Conservation (phyloP, 2,888 invertebrate species). For the Nomada ruficornis region DNA sequence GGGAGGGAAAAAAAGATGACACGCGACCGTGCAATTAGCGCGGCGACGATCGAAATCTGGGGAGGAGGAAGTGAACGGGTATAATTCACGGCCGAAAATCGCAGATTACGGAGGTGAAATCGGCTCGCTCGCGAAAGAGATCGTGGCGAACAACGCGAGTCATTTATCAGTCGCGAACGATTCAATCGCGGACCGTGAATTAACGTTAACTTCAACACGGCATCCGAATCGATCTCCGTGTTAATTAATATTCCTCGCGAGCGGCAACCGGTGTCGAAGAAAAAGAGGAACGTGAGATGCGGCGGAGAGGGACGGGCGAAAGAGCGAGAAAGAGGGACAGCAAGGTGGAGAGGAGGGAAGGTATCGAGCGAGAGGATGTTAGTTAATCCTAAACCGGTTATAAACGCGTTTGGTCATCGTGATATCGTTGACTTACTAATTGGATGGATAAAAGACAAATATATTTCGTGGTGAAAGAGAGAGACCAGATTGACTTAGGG, state of each 20-base stretch:
- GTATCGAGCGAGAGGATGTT: constrained; percentile 48
- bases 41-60: constrained; percentile 8
- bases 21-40: constrained; percentile 37
- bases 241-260: constrained; percentile 71
- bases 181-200: constrained; percentile 67
- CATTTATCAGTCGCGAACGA: constrained; percentile 67
- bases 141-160: constrained; percentile 26
- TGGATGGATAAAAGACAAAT: constrained; percentile 73
- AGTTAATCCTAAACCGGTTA: constrained; percentile 75
- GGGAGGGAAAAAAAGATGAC: constrained; percentile 4
- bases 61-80: background rate
- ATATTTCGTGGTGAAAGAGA: constrained; percentile 46
- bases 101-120: constrained; percentile 22
- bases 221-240: constrained; percentile 68
- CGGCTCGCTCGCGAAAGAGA: constrained; percentile 7
- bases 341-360: constrained; percentile 22
- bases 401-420: constrained; percentile 71
- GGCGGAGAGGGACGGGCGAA: background rate
- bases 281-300: constrained; percentile 25
- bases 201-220: constrained; percentile 69
- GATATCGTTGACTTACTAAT: constrained; percentile 75
- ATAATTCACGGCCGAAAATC: constrained; percentile 33
- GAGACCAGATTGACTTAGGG: constrained; percentile 23
- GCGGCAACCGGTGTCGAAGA: constrained; percentile 27
- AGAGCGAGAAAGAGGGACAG: constrained; percentile 27